A percentile compares a stretch with the other conserved stretches of the same genome.
Evolutionary conservation across 2,888 invertebrate species (phyloP).

Genomic region (Plagiodera versicolora): DNA sequence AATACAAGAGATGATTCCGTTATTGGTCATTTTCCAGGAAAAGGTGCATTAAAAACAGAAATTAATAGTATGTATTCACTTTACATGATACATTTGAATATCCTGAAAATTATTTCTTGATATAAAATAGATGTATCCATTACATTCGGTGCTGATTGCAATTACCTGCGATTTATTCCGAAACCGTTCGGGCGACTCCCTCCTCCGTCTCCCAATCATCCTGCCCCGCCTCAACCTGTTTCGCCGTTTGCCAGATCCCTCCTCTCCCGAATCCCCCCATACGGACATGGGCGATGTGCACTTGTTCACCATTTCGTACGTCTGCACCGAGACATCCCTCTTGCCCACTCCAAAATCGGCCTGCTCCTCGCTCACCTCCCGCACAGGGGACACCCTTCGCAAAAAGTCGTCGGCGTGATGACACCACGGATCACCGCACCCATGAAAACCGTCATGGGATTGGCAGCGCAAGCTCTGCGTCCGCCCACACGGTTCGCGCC

Average conservation of each 20-base stretch:
- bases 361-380: conserved; percentile 54
- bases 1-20: too few species aligned
- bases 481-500: conserved; percentile 38
- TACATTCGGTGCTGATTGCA: too few species aligned
- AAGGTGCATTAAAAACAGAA: too few species aligned
- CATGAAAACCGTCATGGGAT: conserved; percentile 48
- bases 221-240: conserved; percentile 23
- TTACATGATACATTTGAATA: too few species aligned
- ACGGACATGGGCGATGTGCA: conserved; percentile 52
- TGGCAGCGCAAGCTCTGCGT: conserved; percentile 55
- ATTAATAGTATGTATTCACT: too few species aligned
- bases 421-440: conserved; percentile 56
- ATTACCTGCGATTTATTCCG: background rate
- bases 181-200: background rate
- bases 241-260: conserved; percentile 24
- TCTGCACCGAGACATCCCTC: conserved; percentile 60
- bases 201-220: conserved; percentile 16
- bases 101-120: too few species aligned
- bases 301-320: conserved; percentile 55
- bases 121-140: too few species aligned
- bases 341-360: conserved; percentile 34
- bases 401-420: conserved; percentile 48
- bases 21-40: too few species aligned
- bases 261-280: conserved; percentile 33
- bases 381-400: conserved; percentile 50